These are phyloP conservation scores for Anguilla obscura DNA, from an alignment of 2,797 vertebrate genomes.

Conservation along the genomic window DNA sequence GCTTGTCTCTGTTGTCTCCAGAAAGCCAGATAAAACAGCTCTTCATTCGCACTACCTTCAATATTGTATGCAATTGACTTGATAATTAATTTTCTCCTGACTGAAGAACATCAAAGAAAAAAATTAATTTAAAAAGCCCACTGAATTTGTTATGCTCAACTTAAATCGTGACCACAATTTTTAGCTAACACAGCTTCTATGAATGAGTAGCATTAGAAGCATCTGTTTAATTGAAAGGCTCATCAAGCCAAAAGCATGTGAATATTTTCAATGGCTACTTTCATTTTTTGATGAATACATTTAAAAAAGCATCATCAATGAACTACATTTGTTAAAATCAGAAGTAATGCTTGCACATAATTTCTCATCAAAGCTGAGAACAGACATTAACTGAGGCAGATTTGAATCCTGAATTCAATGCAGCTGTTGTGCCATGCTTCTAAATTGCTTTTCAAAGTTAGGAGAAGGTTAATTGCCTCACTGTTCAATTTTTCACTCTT, in stretches of 20 bases:
- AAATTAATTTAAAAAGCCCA: not conserved
- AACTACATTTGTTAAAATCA: conserved; percentile 4
- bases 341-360: not conserved
- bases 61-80: not conserved
- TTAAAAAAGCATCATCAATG: not conserved
- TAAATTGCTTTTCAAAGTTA: not conserved
- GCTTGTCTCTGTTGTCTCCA: not conserved
- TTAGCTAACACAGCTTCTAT: not conserved
- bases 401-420: not conserved
- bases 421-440: not conserved
- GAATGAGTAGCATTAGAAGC: conserved; percentile 2
- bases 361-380: not conserved
- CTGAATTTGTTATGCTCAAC: not conserved
- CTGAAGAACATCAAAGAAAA: not conserved
- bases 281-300: not conserved
- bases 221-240: not conserved
- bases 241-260: not conserved
- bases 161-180: not conserved
- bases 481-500: not conserved
- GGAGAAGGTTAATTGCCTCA: not conserved
- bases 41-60: not conserved
- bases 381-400: not conserved
- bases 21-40: not conserved
- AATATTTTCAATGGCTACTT: conserved; percentile 1
- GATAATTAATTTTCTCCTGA: not conserved